phyloP scores from a whole-genome alignment of 2,113 vertebrate species.

The Ailurus styani region DNA sequence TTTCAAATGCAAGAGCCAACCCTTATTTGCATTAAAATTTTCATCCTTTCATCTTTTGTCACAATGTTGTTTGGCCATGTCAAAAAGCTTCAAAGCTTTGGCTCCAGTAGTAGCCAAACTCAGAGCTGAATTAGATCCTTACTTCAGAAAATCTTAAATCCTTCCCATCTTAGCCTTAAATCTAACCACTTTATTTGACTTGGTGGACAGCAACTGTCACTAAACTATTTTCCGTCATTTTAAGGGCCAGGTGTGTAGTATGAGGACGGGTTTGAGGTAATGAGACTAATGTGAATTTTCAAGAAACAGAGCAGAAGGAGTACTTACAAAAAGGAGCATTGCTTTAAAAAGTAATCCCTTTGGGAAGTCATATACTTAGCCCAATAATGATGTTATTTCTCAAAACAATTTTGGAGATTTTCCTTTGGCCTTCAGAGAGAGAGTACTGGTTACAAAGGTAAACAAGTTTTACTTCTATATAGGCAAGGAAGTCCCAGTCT shows the following conservation, averaged over 20 bases:
- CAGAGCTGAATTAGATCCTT: slow-evolving; percentile 44
- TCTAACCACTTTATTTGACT: slow-evolving; percentile 43
- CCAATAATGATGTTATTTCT: slow-evolving; percentile 69
- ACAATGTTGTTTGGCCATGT: slow-evolving; percentile 43
- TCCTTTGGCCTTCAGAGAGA: slow-evolving; percentile 53
- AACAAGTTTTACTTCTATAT: slow-evolving; percentile 58
- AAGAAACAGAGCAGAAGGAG: slow-evolving; percentile 29
- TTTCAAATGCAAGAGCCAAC: slow-evolving; percentile 29
- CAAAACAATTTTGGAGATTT: slow-evolving; percentile 66
- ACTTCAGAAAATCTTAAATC: slow-evolving; percentile 49
- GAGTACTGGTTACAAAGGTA: slow-evolving; percentile 44
- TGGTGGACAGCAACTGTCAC: background rate
- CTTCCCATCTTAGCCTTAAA: slow-evolving; percentile 35
- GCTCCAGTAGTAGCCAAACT: slow-evolving; percentile 37
- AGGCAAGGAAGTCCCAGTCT: slow-evolving; percentile 11
- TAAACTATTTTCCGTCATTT: slow-evolving; percentile 12
- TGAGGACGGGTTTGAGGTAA: background rate
- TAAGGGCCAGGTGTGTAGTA: background rate
- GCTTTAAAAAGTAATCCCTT: slow-evolving; percentile 40
- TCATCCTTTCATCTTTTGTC: slow-evolving; percentile 50
- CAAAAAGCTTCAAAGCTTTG: slow-evolving; percentile 57
- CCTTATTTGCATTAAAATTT: background rate
- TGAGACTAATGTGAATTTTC: slow-evolving; percentile 31
- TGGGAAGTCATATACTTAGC: slow-evolving; percentile 61
- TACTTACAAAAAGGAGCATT: background rate